Evolutionary conservation across 23 tunicate species (phyloP), one percentile per base, ranked within the genome.

Genomic region (Diplosoma virens): DNA sequence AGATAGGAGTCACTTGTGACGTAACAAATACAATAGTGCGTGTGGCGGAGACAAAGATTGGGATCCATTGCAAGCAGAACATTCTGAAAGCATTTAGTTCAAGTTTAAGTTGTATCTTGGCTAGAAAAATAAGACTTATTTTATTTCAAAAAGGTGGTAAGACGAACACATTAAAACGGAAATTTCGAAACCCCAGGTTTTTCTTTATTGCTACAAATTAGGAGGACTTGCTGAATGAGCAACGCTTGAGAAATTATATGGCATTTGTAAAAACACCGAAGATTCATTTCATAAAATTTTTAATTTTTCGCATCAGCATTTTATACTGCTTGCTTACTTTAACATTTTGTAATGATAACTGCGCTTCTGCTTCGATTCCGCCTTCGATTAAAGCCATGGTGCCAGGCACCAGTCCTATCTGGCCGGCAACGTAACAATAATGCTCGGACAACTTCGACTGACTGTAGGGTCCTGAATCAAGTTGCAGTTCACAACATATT

Each of bases 391-490:
- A 47, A 23, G 48, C 37, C 93, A 92, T 85, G 3, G 71, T 72
- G 3, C 84, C 84, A n/a, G 97, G 97, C 28, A 81, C 76, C 31
- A 92, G 56, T 3, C 82, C 97, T 14, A 92, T 85, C 26, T 90
- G 90, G 0, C 97, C 97, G 11, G 97, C 90, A 11, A 92, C 77
- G 68, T 59, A 92, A 32, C 47, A 75, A 6, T 50, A 14, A 14
- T 77, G 33, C 25, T 67, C 76, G 1, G 61, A 24, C 64, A 29
- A 37, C 16, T 64, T 56, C 34, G 93, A 85, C 64, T 92, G 97
- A 37, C 97, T 92, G 70, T 87, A 92, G 3, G 97, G 97, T 37
- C 96, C 96, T 89, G 37, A 32, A 47, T n/a, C n/a, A n/a, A n/a
- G n/a, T n/a, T n/a, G n/a, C n/a, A n/a, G n/a, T n/a, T n/a, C n/a